Base-by-base conservation (phyloP, 2,113 vertebrate genomes). In the Perccottus glenii region DNA sequence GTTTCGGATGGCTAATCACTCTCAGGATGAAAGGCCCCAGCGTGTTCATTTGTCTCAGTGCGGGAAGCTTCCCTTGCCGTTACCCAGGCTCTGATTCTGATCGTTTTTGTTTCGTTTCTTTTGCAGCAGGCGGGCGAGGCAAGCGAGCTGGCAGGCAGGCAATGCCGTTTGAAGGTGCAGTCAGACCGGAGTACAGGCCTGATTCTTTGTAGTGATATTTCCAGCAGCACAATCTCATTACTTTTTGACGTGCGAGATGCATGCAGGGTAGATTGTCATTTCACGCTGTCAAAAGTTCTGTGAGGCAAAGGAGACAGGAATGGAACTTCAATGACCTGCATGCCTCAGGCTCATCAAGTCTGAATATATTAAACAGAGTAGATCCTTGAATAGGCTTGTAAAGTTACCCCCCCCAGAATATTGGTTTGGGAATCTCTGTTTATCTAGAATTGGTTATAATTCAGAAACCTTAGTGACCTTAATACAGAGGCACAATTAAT, bases 141-240 rank as follows among this genome's bases (percentile, higher is more conserved):
- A 76, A 78, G 78, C 85, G 45, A 73, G 87, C 86, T 82, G 81
- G 87, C 86, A 91, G 89, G 82, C 82, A 88, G 85, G 82, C 82
- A 88, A 82, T 72, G 42, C 77, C 15, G 83, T 91, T 88, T 90
- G 87, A 90, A 89, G 87, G 86, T 89, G 88, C 78, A 89, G 87
- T 86, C 85, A 88, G 87, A 85, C 83, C 85, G 75, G 78, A 81
- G 84, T 63, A 80, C 78, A 81, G 84, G 85, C 77, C 80, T 84
- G 87, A 87, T 80, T 76, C 89, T 88, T 85, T 90, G 89, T 89
- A 90, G 89, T 90, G 86, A 92, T 89, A 89, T 88, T 90, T 92
- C 82, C 79, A 87, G 90, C 85, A 88, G 88, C 87, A 89, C 86
- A 86, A 85, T 90, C 89, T 91, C 89, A 92, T 92, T 91, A 90